Evolutionary conservation across 2,113 vertebrate species (phyloP), one percentile per base, ranked within the genome.

Genomic region (Ceratotherium simum): DNA sequence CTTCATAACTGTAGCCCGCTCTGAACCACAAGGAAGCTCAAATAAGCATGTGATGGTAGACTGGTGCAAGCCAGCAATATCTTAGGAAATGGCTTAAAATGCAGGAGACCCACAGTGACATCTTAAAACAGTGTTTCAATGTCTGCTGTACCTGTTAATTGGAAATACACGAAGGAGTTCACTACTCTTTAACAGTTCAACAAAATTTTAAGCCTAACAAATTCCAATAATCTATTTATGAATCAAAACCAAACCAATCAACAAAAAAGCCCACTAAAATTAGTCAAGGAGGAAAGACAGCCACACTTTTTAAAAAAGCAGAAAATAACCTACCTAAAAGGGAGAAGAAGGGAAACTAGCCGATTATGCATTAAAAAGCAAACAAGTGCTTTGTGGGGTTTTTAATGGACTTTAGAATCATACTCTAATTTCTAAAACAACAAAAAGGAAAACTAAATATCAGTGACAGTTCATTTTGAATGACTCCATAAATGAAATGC

Each of bases 341-440:
- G 6, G 17, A n/a, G 27, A 18, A n/a, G 29, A 69, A 51, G 25
- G 2, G 29, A 81, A 9, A 39, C 12, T 5, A 82, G 8, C 58
- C 56, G 23, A 72, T 76, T 70, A 88, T 8, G 23, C 16, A 76
- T 0, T 36, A 3, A 88, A 90, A 80, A 81, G n/a, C 33, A 95
- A 85, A 89, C 23, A 70, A 82, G 18, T 33, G 27, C 21, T 60
- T 5, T 48, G 2, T 80, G 62, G 13, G 6, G 3, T 67, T 51
- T 82, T 81, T 33, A 62, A 82, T 33, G 20, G 39, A 75, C 64
- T 62, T 88, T 14, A 81, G 33, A 95, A 75, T 80, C 39, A 65
- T 27, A 84, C 3, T 72, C 39, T 73, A 90, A 88, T 62, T 92
- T 91, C 46, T 62, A 79, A 93, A 97, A 90, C 25, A 94, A 88